Percentiles rank a stretch among this genome's conserved stretches.
phyloP scores from a whole-genome alignment of 2,797 vertebrate species.

The Pseudomugil gertrudae region DNA sequence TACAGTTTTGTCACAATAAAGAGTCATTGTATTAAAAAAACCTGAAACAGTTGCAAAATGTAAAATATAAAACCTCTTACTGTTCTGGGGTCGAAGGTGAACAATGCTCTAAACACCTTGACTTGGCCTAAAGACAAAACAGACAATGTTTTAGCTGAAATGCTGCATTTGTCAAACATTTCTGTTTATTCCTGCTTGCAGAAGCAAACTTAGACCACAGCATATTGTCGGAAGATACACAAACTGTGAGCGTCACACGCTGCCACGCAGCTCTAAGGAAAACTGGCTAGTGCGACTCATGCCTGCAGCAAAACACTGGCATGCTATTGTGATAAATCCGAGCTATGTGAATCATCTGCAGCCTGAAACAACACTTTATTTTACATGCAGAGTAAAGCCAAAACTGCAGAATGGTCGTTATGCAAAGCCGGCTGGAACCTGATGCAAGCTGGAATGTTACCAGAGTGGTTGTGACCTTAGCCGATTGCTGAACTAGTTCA shows the following conservation, averaged over 20 bases:
- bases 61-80: conserved; percentile 78
- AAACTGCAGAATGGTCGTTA: conserved; percentile 12
- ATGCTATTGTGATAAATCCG: conserved; percentile 3
- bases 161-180: neutral
- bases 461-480: conserved; percentile 40
- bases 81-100: conserved; percentile 95
- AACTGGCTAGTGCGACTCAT: neutral
- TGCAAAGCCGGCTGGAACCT: conserved; percentile 1
- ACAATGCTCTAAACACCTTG: conserved; percentile 95
- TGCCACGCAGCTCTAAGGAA: conserved; percentile 3
- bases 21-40: neutral
- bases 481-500: conserved; percentile 30
- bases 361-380: conserved; percentile 9
- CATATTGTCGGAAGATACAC: neutral
- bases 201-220: conserved; percentile 1
- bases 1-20: neutral
- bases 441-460: conserved; percentile 51
- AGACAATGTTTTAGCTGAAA: conserved; percentile 5
- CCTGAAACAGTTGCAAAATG: neutral
- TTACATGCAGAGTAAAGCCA: conserved; percentile 1
- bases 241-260: neutral
- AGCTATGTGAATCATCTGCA: neutral
- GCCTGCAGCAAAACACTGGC: conserved; percentile 7
- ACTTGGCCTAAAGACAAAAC: conserved; percentile 87
- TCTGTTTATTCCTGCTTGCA: neutral